A percentile compares a stretch with the other conserved stretches of the same genome.
Evolutionary conservation across 2,888 invertebrate genomes (phyloP).

Genomic region (Nematopogon swammerdamellus): DNA sequence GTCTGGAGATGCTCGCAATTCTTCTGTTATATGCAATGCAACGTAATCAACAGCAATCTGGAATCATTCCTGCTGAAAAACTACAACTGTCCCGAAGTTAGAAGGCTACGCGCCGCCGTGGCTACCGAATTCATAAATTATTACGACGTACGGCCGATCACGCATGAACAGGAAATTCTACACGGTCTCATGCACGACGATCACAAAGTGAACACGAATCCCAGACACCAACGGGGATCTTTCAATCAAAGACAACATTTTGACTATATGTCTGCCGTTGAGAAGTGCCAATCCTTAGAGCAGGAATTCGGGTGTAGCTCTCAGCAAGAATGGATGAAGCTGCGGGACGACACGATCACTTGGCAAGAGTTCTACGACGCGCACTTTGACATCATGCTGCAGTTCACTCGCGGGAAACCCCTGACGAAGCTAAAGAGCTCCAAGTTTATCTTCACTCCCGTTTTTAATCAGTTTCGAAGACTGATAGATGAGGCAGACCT

Average conservation of each 20-base stretch:
- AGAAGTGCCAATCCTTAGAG: conserved; percentile 43
- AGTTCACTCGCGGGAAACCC: conserved; percentile 47
- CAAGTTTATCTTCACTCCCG: conserved; percentile 54
- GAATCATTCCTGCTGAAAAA: conserved; percentile 54
- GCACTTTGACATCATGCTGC: conserved; percentile 19
- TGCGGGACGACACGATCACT: conserved; percentile 28
- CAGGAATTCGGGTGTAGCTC: conserved; percentile 34
- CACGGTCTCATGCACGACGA: conserved; percentile 39
- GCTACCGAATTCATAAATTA: conserved; percentile 56
- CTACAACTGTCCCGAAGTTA: conserved; percentile 24
- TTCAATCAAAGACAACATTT: conserved; percentile 54
- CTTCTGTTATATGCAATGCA: conserved; percentile 66
- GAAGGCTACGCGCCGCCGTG: conserved; percentile 44
- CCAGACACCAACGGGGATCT: conserved; percentile 51
- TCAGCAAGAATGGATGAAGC: conserved; percentile 35
- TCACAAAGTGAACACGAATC: conserved; percentile 42
- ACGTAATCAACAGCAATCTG: conserved; percentile 66
- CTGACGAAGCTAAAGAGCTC: conserved; percentile 55
- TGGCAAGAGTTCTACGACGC: conserved; percentile 26
- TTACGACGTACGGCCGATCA: conserved; percentile 55
- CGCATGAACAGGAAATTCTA: conserved; percentile 41
- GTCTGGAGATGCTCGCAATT: conserved; percentile 61
- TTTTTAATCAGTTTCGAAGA: conserved; percentile 42
- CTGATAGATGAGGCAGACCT: conserved; percentile 37
- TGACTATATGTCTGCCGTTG: conserved; percentile 37